Base-by-base conservation (phyloP, 2,797 vertebrate genomes). In the Anabas testudineus region DNA sequence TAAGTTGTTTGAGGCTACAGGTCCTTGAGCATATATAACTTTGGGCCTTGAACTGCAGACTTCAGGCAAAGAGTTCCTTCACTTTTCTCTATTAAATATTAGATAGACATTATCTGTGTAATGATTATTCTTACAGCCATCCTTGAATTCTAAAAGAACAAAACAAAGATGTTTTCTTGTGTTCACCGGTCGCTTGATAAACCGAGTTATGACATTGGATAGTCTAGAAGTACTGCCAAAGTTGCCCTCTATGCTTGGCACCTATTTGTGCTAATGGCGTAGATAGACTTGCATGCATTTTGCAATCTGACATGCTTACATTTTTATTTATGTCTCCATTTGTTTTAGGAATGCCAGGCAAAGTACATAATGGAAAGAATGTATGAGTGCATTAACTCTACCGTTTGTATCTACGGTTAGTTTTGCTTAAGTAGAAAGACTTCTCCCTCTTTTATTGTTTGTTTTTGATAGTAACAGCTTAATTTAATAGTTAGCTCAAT, bases 191-290 rank as follows among this genome's bases (percentile, higher is more conserved):
- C 46, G 13, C 47, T 54, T 41, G 63, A 70, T 51, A 26, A 76
- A 71, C 48, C 74, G n/a, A 58, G 36, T 55, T 57, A 51, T 66
- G 2, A 59, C 49, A 43, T 48, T 52, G 43, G 46, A 37, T 53
- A 5, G 46, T 54, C 78, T 60, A 61, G 60, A 51, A 83, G 18
- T 37, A 32, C 51, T 71, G 78, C 62, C 74, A 73, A 68, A 16
- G 45, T 49, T 57, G 21, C 57, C 49, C 58, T 19, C 22, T 78
- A 16, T 37, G 30, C 51, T 55, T 60, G 55, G 41, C 51, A 51
- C 43, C 48, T 16, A 37, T 63, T 71, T 49, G 24, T 39, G 54
- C 34, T 49, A 55, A 70, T 16, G 22, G 26, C 22, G 41, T 10
- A 10, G 26, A 68, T 39, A 72, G 37, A n/a, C 37, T 13, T 22